Base-by-base conservation (phyloP, 2,113 vertebrate genomes). In the Morone saxatilis region DNA sequence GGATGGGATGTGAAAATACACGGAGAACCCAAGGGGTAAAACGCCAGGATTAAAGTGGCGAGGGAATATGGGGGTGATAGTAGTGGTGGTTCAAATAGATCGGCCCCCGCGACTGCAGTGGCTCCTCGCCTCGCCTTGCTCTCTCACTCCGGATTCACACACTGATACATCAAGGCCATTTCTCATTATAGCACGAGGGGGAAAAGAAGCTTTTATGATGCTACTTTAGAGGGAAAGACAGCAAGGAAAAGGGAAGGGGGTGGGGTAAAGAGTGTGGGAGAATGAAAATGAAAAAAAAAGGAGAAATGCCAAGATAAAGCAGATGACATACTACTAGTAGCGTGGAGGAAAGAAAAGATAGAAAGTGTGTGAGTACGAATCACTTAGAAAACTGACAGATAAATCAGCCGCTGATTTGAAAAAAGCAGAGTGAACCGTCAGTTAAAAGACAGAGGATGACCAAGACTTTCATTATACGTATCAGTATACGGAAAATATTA, bases 91-190 rank as follows among this genome's bases (percentile, higher is more conserved):
- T 93, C 89, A 92, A 92, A 92, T 82, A 89, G 75, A 91, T 78
- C 66, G 82, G 82, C 84, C 87, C 73, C 76, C 41, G 60, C 76
- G 50, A 83, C 91, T 66, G 85, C 92, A 77, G 78, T 20, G 81
- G 88, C 90, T 85, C 88, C 80, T 85, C 60, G 71, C 78, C 81
- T 91, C 47, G 63, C 45, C 87, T 84, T 76, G 71, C 81, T 92
- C 90, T 91, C 87, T 78, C 67, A 67, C 90, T 89, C 83, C 40
- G 69, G 86, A 90, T 92, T 92, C 88, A 90, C 92, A 88, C 82
- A 85, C 89, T 86, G 91, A 93, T 92, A 91, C 86, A 95, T 95
- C 94, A 94, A 93, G 92, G 94, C 92, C 87, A 85, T 91, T 93
- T 91, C 89, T 94, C 92, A 93, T 91, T 94, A 91, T 77, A 88